Evolutionary conservation across 2,797 vertebrate genomes (phyloP).

Genomic region (Graptemys geographica): DNA sequence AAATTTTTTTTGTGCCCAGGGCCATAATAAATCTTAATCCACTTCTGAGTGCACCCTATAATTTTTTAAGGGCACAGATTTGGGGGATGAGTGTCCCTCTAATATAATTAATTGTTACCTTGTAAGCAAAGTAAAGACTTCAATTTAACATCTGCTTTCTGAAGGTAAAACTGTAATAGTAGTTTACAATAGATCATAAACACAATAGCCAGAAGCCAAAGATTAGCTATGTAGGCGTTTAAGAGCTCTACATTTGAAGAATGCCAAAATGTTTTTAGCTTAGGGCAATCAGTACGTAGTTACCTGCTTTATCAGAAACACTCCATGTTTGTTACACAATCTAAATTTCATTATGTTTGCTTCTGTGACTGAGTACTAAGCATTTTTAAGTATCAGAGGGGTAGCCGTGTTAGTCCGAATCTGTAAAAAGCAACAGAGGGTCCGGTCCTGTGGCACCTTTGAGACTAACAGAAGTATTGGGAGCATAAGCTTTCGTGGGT

Average conservation of each 20-base stretch:
- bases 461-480: too few relatives aligned
- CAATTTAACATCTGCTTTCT: neutral
- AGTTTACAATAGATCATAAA: neutral
- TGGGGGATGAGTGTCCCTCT: neutral
- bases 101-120: neutral
- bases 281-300: neutral
- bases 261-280: neutral
- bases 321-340: neutral
- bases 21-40: too few relatives aligned
- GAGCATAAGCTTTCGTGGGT: too few relatives aligned
- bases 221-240: neutral
- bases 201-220: constrained; percentile 19
- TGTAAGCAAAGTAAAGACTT: neutral
- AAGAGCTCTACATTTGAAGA: neutral
- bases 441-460: too few relatives aligned
- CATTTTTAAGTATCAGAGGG: too few relatives aligned
- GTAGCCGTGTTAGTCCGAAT: too few relatives aligned
- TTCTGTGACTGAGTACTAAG: fast-evolving
- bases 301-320: neutral
- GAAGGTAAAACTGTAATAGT: neutral
- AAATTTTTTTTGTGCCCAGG: too few relatives aligned
- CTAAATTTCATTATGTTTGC: neutral
- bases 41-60: neutral
- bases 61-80: neutral
- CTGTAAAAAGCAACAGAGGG: too few relatives aligned